These are phyloP conservation scores for Beris chalybata DNA, from an alignment of 2,888 invertebrate genomes.

Conservation along the genomic window DNA sequence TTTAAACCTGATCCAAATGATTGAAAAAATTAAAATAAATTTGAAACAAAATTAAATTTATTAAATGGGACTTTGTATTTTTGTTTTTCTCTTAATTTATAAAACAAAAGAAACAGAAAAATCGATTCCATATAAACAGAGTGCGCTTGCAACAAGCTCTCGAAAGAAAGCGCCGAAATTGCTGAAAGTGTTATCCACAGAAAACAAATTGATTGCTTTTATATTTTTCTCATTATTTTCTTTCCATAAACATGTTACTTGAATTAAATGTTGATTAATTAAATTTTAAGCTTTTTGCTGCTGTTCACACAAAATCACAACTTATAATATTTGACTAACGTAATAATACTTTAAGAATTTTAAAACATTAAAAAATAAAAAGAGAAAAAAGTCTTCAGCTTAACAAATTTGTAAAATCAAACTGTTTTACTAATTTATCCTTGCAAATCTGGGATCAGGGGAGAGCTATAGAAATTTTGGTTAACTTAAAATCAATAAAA, in stretches of 20 bases:
- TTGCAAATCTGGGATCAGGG: constrained; percentile 57
- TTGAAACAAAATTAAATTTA: constrained; percentile 6
- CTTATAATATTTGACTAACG: constrained; percentile 18
- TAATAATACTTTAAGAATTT: constrained; percentile 7
- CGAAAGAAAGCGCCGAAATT: too few relatives aligned
- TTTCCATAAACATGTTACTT: too few relatives aligned
- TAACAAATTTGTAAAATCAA: constrained; percentile 31
- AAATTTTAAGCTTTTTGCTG: not conserved
- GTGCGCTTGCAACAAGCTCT: too few relatives aligned
- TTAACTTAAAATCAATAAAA: constrained; percentile 4
- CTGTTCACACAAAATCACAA: not conserved
- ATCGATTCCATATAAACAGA: too few relatives aligned
- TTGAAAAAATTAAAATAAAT: not conserved
- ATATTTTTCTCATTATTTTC: too few relatives aligned
- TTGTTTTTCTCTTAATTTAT: too few relatives aligned
- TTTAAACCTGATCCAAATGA: not conserved
- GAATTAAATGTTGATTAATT: too few relatives aligned
- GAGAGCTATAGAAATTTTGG: constrained; percentile 55
- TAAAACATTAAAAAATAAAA: constrained; percentile 1
- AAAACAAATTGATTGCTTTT: too few relatives aligned
- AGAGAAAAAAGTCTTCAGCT: not conserved
- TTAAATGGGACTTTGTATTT: not conserved
- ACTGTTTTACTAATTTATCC: constrained; percentile 43
- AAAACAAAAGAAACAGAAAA: too few relatives aligned
- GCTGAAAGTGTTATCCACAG: too few relatives aligned